These are phyloP conservation scores for Hylaea fasciaria DNA, from an alignment of 2,888 invertebrate species.

Conservation along the genomic window DNA sequence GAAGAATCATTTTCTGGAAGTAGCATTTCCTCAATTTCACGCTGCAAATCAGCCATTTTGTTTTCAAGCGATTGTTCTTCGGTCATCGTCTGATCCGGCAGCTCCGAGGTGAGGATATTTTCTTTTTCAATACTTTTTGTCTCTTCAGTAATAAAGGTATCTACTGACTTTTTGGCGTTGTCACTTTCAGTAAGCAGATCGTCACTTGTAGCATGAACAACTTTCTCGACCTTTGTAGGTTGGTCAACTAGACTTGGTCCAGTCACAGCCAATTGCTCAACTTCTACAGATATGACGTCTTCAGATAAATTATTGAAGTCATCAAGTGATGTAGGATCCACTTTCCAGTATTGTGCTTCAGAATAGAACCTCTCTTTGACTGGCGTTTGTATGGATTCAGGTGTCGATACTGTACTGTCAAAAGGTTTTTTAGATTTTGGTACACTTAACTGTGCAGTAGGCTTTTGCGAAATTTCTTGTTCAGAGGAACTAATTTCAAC, in stretches of 20 bases:
- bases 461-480: slow-evolving; percentile 40
- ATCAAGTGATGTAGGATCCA: slow-evolving; percentile 60
- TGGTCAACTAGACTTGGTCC: slow-evolving; percentile 18
- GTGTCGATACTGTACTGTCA: slow-evolving; percentile 65
- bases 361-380: slow-evolving; percentile 75
- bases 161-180: slow-evolving; percentile 31
- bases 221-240: slow-evolving; percentile 17
- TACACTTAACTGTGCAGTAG: slow-evolving; percentile 24
- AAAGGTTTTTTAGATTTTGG: slow-evolving; percentile 37
- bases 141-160: slow-evolving; percentile 47
- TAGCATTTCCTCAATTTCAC: slow-evolving; percentile 81
- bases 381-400: slow-evolving; percentile 74
- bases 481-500: slow-evolving; percentile 49
- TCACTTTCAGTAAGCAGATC: slow-evolving; percentile 7
- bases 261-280: slow-evolving; percentile 42
- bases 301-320: slow-evolving; percentile 56
- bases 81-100: slow-evolving; percentile 52
- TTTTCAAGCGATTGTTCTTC: slow-evolving; percentile 76
- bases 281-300: slow-evolving; percentile 60
- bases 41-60: slow-evolving; percentile 80
- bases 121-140: slow-evolving; percentile 43
- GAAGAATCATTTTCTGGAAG: slow-evolving; percentile 77
- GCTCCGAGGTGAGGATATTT: slow-evolving; percentile 31
- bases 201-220: slow-evolving; percentile 21
- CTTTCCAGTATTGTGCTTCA: slow-evolving; percentile 79